Conservation (phyloP, 2,888 invertebrate species). For the Agonopterix heracliana region DNA sequence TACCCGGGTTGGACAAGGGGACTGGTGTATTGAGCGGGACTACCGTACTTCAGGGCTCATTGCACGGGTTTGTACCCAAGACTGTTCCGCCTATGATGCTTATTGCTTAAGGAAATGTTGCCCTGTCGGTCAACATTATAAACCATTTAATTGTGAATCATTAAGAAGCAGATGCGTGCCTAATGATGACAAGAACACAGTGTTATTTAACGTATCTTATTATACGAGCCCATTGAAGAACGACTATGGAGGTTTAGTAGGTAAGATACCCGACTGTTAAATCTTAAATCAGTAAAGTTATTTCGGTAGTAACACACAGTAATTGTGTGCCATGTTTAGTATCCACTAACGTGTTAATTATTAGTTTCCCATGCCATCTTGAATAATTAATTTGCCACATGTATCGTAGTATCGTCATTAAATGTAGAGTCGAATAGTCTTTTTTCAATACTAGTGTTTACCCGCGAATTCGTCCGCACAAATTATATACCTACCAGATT, state of each 20-base stretch:
- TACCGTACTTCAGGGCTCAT: constrained; percentile 29
- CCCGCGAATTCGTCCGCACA: too few relatives aligned
- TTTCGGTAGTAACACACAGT: too few relatives aligned
- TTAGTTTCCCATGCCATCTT: too few relatives aligned
- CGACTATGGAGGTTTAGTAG: constrained; percentile 28
- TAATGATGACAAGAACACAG: constrained; percentile 30
- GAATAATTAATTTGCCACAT: too few relatives aligned
- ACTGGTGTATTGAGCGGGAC: constrained; percentile 63
- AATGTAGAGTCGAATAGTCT: too few relatives aligned
- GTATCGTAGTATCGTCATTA: too few relatives aligned
- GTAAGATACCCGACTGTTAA: constrained; percentile 26
- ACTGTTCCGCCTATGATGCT: constrained; percentile 46
- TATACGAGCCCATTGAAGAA: constrained; percentile 43
- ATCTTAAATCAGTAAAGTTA: too few relatives aligned
- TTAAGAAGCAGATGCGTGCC: constrained; percentile 48
- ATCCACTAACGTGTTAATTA: too few relatives aligned
- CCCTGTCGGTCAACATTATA: constrained; percentile 68
- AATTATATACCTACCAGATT: too few relatives aligned
- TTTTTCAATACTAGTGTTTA: too few relatives aligned
- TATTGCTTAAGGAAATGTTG: constrained; percentile 73
- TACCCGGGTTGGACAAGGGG: constrained; percentile 33
- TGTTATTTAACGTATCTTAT: constrained; percentile 42
- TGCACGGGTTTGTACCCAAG: constrained; percentile 49
- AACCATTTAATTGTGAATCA: constrained; percentile 38
- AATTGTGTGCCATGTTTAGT: too few relatives aligned